phyloP scores from a whole-genome alignment of 1,140 invertebrate genomes.

The Drosophila ironensis region DNA sequence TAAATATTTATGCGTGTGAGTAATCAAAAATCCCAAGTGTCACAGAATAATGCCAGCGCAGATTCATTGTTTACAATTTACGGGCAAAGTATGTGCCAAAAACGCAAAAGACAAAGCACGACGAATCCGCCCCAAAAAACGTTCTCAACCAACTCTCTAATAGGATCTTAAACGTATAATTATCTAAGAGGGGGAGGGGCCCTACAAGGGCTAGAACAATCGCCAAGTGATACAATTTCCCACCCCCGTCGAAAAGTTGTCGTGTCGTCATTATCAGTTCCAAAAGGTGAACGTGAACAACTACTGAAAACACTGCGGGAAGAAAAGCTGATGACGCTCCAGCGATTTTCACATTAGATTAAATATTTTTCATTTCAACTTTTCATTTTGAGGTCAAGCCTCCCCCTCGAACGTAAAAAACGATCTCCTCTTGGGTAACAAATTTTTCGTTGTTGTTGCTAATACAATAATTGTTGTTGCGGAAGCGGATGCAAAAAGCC shows the following conservation, averaged over 20 bases:
- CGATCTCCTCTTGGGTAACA: constrained; percentile 44
- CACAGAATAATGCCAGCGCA: constrained; percentile 1
- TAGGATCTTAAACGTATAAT: constrained; percentile 25
- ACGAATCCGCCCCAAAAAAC: not conserved
- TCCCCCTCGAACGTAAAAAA: not conserved
- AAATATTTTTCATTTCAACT: constrained; percentile 62
- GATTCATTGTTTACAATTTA: constrained; percentile 15
- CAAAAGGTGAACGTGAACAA: constrained; percentile 35
- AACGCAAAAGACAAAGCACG: too few species aligned
- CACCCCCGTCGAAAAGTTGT: constrained; percentile 37
- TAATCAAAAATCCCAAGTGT: constrained; percentile 29
- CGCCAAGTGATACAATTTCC: constrained; percentile 31
- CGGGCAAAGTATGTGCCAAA: too few species aligned
- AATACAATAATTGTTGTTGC: constrained; percentile 72
- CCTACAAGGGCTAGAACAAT: constrained; percentile 20
- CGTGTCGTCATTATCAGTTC: constrained; percentile 61
- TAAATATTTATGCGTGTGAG: constrained; percentile 71
- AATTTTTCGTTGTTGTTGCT: constrained; percentile 45
- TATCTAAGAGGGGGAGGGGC: constrained; percentile 22
- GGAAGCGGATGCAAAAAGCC: constrained; percentile 72
- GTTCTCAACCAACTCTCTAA: constrained; percentile 19
- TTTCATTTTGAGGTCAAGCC: constrained; percentile 68
- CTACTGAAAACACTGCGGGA: constrained; percentile 6
- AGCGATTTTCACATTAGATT: constrained; percentile 78
- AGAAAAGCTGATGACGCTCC: constrained; percentile 59